phyloP scores from a whole-genome alignment of 2,797 vertebrate genomes.

The Epinephelus awoara region DNA sequence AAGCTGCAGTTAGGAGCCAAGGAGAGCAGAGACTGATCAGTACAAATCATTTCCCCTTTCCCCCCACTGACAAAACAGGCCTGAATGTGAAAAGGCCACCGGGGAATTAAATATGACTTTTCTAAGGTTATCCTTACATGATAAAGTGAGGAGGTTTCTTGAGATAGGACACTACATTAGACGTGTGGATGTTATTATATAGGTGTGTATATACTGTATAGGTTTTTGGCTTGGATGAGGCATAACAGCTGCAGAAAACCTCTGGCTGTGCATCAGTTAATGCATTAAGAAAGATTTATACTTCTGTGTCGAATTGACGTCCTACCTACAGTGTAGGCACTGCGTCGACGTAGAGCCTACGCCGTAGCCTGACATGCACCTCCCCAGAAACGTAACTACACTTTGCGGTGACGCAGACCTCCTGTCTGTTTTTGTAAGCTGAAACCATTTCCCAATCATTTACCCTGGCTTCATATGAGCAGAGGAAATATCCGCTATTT shows the following conservation, averaged over 20 bases:
- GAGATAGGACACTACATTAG: slow-evolving; percentile 9
- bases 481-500: too few relatives aligned
- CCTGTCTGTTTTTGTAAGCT: too few relatives aligned
- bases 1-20: slow-evolving; percentile 93
- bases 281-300: neutral
- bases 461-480: too few relatives aligned
- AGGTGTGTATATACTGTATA: too few relatives aligned
- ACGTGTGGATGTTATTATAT: slow-evolving; percentile 8
- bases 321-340: too few relatives aligned
- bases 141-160: slow-evolving; percentile 41
- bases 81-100: slow-evolving; percentile 78
- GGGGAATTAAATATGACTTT: slow-evolving; percentile 81
- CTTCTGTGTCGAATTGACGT: too few relatives aligned
- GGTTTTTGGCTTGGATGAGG: neutral
- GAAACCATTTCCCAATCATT: too few relatives aligned
- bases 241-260: neutral
- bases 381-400: too few relatives aligned
- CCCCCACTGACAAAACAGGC: slow-evolving; percentile 87
- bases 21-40: slow-evolving; percentile 94
- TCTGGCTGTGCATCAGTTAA: neutral
- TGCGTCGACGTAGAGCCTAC: too few relatives aligned
- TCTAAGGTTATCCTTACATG: slow-evolving; percentile 52
- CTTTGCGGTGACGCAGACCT: too few relatives aligned
- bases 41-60: slow-evolving; percentile 94
- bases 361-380: too few relatives aligned